Conservation (phyloP, 2,888 invertebrate species). For the Epistrophe grossulariae region DNA sequence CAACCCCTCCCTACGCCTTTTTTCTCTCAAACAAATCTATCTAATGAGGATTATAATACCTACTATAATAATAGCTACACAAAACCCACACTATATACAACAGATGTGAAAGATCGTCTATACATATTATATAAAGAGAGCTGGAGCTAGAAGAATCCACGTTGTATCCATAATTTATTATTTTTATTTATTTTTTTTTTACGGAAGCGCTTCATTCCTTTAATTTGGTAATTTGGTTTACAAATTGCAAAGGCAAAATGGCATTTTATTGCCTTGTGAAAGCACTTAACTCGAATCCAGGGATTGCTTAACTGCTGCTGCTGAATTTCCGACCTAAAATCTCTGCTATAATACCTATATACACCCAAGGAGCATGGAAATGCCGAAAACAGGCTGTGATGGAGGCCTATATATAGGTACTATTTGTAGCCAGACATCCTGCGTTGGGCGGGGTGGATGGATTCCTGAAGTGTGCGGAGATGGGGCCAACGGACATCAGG, state of each 20-base stretch:
- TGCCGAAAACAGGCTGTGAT: constrained; percentile 40
- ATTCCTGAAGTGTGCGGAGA: not conserved
- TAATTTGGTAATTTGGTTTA: constrained; percentile 75
- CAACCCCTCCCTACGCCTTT: not conserved
- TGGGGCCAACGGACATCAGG: constrained; percentile 27
- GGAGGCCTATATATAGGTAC: constrained; percentile 38
- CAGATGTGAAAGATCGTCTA: constrained; percentile 24
- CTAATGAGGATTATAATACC: constrained; percentile 19
- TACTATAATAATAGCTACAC: not conserved
- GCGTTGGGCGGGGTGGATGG: constrained; percentile 35
- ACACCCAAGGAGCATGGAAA: constrained; percentile 52
- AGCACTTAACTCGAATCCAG: constrained; percentile 75
- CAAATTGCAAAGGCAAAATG: constrained; percentile 75
- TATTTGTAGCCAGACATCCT: constrained; percentile 49
- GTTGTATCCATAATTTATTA: constrained; percentile 37
- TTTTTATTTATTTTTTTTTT: constrained; percentile 44
- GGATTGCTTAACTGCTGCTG: constrained; percentile 67
- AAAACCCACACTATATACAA: constrained; percentile 2
- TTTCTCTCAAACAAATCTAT: constrained; percentile 20
- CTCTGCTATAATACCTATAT: constrained; percentile 17
- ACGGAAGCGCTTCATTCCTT: constrained; percentile 70
- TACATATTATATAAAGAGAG: not conserved
- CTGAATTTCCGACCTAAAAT: constrained; percentile 66
- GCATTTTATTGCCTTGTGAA: constrained; percentile 75
- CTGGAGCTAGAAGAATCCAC: constrained; percentile 6